Evolutionary conservation across 2,113 vertebrate genomes (phyloP).

Genomic region (Ellobius talpinus): DNA sequence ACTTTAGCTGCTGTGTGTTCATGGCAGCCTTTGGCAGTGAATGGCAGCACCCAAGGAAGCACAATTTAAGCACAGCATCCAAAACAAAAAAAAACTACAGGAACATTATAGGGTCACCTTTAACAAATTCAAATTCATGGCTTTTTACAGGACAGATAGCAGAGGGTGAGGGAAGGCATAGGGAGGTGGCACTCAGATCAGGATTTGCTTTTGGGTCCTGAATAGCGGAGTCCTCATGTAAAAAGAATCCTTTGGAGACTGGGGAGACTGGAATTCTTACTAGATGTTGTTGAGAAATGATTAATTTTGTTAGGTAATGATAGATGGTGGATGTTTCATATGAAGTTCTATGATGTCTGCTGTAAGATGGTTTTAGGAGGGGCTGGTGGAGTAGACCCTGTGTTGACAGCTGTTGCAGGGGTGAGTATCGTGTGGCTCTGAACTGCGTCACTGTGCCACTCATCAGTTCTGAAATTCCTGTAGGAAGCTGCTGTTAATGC

Average conservation of each 20-base stretch:
- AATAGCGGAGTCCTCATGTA: neutral
- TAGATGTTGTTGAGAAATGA: neutral
- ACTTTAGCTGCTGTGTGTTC: accelerated
- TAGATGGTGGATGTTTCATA: neutral
- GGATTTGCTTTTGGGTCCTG: neutral
- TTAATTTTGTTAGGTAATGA: neutral
- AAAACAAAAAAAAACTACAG: neutral
- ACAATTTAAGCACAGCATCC: neutral
- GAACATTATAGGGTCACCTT: neutral
- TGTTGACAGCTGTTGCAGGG: neutral
- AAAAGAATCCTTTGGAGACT: neutral
- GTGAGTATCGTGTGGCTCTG: neutral
- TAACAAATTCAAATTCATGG: neutral
- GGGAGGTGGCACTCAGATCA: neutral
- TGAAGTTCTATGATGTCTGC: neutral
- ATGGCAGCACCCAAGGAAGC: neutral
- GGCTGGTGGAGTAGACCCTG: neutral
- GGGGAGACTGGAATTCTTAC: neutral
- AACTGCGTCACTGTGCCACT: neutral
- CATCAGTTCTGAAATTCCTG: neutral
- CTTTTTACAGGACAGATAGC: neutral
- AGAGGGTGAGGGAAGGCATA: neutral
- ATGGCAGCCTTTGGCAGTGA: neutral
- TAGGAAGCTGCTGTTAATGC: neutral
- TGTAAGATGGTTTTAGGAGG: neutral